Evolutionary conservation across 2,113 vertebrate genomes (phyloP), one percentile per base, ranked within the genome.

Genomic region (Crotalus viridis): DNA sequence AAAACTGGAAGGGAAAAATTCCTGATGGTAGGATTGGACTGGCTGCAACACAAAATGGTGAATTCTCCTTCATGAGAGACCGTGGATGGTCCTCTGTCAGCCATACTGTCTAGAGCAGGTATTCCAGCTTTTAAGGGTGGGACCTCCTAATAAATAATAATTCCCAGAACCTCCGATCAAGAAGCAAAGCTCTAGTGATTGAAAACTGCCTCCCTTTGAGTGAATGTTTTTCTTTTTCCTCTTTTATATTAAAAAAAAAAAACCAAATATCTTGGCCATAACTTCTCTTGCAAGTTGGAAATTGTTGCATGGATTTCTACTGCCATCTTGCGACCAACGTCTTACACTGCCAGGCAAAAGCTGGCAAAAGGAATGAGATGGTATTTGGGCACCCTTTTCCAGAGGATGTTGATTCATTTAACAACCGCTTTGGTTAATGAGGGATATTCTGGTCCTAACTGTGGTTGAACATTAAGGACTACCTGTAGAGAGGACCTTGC

Each of bases 291-390:
- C 19, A 15, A 26, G 10, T 10, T 69, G 15, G 91, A 56, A 89
- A 51, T 17, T 1, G 21, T 54, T 55, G 0, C 8, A 64, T 56
- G 26, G 74, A 69, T 46, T 4, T 91, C 91, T 95, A 94, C 95
- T 96, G 93, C 96, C 97, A 94, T 9, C 96, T 89, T 24, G 96
- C 92, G 97, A 94, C 2, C 89, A 48, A 0, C 4, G 0, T 21
- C 3, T 19, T 3, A 94, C 48, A 96, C 0, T 88, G 74, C 91
- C 91, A 56, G 0, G 7, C 10, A 24, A 10, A n/a, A 89, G 46
- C 39, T 13, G 43, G 39, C 43, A 81, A 87, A 90, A 55, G 13
- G 19, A 26, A 86, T 22, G 48, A 10, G 24, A 51, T 81, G 56
- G 24, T 87, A 51, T 15, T 15, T 9, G 22, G 6, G 24, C 26